Evolutionary conservation across 1,140 invertebrate species (phyloP).

Genomic region (Drosophila sp.): DNA sequence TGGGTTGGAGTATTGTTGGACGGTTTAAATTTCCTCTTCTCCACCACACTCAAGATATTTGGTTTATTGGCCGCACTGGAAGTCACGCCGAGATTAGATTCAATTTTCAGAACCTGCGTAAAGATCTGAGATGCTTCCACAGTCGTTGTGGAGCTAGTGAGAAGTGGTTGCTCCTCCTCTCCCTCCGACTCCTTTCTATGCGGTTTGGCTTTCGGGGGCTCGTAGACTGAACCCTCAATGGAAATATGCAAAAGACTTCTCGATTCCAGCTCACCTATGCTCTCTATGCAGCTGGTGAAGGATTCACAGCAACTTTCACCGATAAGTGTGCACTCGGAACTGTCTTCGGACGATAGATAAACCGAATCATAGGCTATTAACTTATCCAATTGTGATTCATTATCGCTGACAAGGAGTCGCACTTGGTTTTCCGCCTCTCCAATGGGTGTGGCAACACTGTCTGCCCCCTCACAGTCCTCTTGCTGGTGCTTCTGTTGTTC

Average conservation of each 20-base stretch:
- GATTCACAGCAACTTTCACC: constrained; percentile 65
- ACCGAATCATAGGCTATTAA: constrained; percentile 82
- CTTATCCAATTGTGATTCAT: constrained; percentile 69
- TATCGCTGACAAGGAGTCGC: constrained; percentile 42
- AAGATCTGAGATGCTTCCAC: constrained; percentile 52
- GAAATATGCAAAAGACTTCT: constrained; percentile 70
- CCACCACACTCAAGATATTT: constrained; percentile 69
- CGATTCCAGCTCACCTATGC: constrained; percentile 51
- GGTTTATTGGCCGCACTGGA: constrained; percentile 66
- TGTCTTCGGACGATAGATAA: constrained; percentile 80
- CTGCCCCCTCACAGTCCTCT: constrained; percentile 1
- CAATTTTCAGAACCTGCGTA: constrained; percentile 69
- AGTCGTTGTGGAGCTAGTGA: constrained; percentile 17
- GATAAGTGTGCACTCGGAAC: constrained; percentile 75
- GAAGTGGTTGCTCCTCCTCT: constrained; percentile 12
- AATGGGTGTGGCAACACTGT: constrained; percentile 39
- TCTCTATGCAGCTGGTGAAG: constrained; percentile 51
- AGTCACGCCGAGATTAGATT: constrained; percentile 26
- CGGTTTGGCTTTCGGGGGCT: constrained; percentile 57
- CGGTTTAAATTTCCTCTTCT: constrained; percentile 63
- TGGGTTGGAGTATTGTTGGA: constrained; percentile 26
- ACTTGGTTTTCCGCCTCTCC: constrained; percentile 16
- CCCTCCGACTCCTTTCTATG: constrained; percentile 39
- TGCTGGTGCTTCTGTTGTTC: constrained; percentile 34
- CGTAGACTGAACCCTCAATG: constrained; percentile 76